Percentiles rank a stretch among this genome's conserved stretches.
Conservation (phyloP, 2,113 vertebrate species). For the Microcebus griseorufus region DNA sequence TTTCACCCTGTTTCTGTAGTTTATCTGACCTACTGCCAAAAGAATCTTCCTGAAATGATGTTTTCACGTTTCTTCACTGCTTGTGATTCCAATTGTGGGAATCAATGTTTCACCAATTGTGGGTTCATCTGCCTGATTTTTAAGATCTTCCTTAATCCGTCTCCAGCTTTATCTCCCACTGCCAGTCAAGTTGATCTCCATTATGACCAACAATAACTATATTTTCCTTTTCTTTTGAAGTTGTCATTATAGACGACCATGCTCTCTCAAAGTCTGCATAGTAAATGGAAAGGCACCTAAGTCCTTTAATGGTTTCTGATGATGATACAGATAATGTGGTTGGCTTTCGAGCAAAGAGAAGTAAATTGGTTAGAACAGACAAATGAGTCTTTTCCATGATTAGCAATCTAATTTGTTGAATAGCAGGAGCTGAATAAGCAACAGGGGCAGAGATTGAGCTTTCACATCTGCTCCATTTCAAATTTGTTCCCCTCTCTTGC, state of each 20-base stretch:
- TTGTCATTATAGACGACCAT: not conserved
- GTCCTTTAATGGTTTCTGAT: not conserved
- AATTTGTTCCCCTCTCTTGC: not conserved
- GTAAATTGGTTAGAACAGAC: not conserved
- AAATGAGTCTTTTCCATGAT: not conserved
- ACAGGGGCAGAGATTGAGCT: not conserved
- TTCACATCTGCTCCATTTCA: not conserved
- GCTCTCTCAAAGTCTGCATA: not conserved
- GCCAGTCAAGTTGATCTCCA: not conserved
- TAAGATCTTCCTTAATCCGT: not conserved
- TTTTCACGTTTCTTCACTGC: not conserved
- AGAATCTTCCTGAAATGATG: not conserved
- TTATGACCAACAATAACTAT: not conserved
- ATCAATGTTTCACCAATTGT: not conserved
- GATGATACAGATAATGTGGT: not conserved
- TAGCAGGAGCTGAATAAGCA: not conserved
- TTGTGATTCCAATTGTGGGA: not conserved
- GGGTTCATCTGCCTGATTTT: not conserved
- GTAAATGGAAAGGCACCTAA: not conserved
- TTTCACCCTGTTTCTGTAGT: not conserved
- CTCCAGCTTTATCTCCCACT: not conserved
- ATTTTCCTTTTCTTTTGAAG: not conserved
- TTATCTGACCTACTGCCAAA: not conserved
- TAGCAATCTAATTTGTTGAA: not conserved
- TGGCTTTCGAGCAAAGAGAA: constrained; percentile 11